These are phyloP conservation scores for Trichechus manatus DNA, from an alignment of 2,113 vertebrate species.

Conservation along the genomic window DNA sequence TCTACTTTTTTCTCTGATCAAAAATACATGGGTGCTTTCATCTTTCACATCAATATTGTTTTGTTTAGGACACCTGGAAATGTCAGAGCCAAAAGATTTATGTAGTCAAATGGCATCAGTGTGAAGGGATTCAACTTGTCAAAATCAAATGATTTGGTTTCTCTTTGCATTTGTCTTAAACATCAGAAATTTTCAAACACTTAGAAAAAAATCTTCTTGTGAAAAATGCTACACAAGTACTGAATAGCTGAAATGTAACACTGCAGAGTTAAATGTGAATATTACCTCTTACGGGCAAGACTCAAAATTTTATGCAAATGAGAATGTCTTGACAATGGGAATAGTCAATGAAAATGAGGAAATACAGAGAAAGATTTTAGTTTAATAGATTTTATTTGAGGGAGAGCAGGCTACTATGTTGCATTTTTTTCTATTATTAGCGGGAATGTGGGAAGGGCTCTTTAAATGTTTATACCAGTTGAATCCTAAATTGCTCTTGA, in stretches of 20 bases:
- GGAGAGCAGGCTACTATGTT: background rate
- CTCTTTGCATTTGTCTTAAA: slow-evolving; percentile 3
- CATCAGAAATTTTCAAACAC: slow-evolving; percentile 13
- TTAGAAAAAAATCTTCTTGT: slow-evolving; percentile 29
- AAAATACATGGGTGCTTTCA: background rate
- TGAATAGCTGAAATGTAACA: background rate
- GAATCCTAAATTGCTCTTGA: slow-evolving; percentile 72
- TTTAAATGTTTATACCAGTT: slow-evolving; percentile 57
- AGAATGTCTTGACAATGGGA: background rate
- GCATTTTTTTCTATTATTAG: slow-evolving; percentile 28
- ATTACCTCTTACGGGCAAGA: background rate
- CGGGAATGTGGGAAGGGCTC: slow-evolving; percentile 43
- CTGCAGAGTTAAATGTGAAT: background rate
- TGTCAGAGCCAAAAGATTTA: slow-evolving; percentile 35
- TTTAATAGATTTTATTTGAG: slow-evolving; percentile 4
- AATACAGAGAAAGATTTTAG: background rate
- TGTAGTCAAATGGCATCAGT: background rate
- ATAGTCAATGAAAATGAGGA: background rate
- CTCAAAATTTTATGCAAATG: slow-evolving; percentile 2
- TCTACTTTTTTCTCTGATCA: background rate
- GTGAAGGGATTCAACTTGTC: slow-evolving; percentile 24
- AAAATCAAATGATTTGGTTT: slow-evolving; percentile 44
- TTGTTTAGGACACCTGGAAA: background rate
- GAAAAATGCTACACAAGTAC: background rate
- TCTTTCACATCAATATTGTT: background rate